Evolutionary conservation across 2,113 vertebrate genomes (phyloP), one percentile per base, ranked within the genome.

Genomic region (Euleptes europaea): DNA sequence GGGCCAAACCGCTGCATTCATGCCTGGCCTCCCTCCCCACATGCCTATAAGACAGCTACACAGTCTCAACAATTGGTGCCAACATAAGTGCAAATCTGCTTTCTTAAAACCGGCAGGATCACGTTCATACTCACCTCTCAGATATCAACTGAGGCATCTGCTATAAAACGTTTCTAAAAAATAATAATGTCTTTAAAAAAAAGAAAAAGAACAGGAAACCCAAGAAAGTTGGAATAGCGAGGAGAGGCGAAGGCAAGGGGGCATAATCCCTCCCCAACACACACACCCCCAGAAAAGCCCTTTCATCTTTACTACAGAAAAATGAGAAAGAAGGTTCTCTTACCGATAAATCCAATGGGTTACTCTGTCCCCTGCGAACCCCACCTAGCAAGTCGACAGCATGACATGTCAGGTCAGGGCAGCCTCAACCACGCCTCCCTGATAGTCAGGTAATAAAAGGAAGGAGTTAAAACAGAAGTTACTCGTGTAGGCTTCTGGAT

Each of bases 371-470:
- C 96, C 94, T 97, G 94, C 96, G 97, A 97, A 93, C 96, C 96
- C 96, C 96, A 95, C 96, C 97, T 97, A 97, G 95, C 96, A 96
- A 96, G 95, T 96, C 95, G 95, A 97, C 97, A 97, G 97, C 97
- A 95, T 96, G 96, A 97, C 96, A 97, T 97, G 96, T 96, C 97
- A 97, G 96, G 97, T 95, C 96, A 96, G 95, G 93, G 94, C 95
- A 97, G 97, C 96, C 96, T 97, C 96, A 96, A 96, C 66, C 96
- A 97, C 97, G 97, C 97, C 97, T 97, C 97, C 97, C 97, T 98
- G 97, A 98, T 97, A 97, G 97, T 97, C 98, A 98, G 97, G 97
- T 98, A 95, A 97, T 96, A 98, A 98, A 98, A 97, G 97, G 96
- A 98, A 98, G 97, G 97, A 97, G 97, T 97, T 97, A 98, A 97